Base-by-base conservation (phyloP, 2,113 vertebrate genomes). In the Lates calcarifer region DNA sequence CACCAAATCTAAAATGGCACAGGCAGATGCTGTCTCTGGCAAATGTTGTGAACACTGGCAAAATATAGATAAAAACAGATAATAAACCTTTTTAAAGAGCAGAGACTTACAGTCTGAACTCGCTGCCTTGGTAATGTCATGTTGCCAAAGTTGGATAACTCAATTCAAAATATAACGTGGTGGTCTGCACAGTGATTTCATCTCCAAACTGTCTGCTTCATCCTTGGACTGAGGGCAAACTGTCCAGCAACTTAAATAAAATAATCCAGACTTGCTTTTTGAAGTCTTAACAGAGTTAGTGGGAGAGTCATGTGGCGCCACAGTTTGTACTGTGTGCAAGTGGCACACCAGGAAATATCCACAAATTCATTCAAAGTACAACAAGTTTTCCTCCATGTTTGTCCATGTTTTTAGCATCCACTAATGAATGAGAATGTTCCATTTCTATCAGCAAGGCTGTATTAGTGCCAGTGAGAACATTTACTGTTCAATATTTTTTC, bases 1-100 rank as follows among this genome's bases (percentile, higher is more conserved):
- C 77, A 85, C 76, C n/a, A 39, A 39, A 63, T 81, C 26, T 69
- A 35, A 66, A 85, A 74, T 24, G 63, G 29, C 63, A 33, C 55
- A 41, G 70, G 69, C 85, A 89, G 78, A 87, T 89, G 72, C 71
- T 45, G 13, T 74, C 49, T 62, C 76, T 81, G 81, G 78, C 82
- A 71, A 2, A 15, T 65, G 57, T 12, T 69, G 66, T 33, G 64
- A 63, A 83, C 47, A 47, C 64, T 62, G 53, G 58, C 33, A 39
- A 79, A 75, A 87, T 60, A 31, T n/a, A 64, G 53, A 81, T 85
- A 39, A 74, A 82, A 73, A 67, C 26, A 69, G 53, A 82, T 71
- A 70, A 81, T 58, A 79, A 63, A 74, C 4, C 14, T 49, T 17
- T 81, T 80, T 53, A 55, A 41, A 75, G 29, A 60, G 66, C 29